These are phyloP conservation scores for Arizona elegans DNA, from an alignment of 2,113 vertebrate species.

Conservation along the genomic window DNA sequence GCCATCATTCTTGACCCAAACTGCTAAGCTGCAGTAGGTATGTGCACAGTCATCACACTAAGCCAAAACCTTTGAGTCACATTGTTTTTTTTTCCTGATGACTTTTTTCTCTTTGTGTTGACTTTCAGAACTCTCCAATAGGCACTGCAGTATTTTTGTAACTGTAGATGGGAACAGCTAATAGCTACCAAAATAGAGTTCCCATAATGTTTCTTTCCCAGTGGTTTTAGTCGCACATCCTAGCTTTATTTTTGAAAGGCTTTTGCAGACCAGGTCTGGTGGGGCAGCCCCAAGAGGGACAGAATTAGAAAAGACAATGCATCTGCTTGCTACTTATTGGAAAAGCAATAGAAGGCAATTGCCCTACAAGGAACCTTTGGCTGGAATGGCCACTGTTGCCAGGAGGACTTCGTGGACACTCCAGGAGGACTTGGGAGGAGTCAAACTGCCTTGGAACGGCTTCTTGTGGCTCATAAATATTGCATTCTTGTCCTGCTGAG, in stretches of 20 bases:
- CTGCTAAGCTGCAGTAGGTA: neutral
- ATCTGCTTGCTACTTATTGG: neutral
- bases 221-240: neutral
- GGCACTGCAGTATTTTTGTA: conserved; percentile 33
- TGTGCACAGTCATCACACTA: neutral
- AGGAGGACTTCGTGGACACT: neutral
- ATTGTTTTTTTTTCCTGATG: neutral
- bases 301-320: conserved; percentile 12
- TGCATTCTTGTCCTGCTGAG: conserved; percentile 19
- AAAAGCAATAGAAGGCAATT: conserved; percentile 23
- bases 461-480: conserved; percentile 38
- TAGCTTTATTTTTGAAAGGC: conserved; percentile 2
- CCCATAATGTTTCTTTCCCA: neutral
- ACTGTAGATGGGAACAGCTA: neutral
- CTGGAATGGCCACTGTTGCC: neutral
- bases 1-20: neutral
- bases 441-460: conserved; percentile 4
- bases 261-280: conserved; percentile 8
- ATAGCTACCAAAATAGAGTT: conserved; percentile 20
- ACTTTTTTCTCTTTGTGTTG: conserved; percentile 17
- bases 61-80: neutral
- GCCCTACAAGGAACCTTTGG: conserved; percentile 15
- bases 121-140: conserved; percentile 10
- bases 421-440: conserved; percentile 11
- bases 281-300: conserved; percentile 13